Evolutionary conservation across 2,113 vertebrate species (phyloP).

Genomic region (Macquaria australasica): DNA sequence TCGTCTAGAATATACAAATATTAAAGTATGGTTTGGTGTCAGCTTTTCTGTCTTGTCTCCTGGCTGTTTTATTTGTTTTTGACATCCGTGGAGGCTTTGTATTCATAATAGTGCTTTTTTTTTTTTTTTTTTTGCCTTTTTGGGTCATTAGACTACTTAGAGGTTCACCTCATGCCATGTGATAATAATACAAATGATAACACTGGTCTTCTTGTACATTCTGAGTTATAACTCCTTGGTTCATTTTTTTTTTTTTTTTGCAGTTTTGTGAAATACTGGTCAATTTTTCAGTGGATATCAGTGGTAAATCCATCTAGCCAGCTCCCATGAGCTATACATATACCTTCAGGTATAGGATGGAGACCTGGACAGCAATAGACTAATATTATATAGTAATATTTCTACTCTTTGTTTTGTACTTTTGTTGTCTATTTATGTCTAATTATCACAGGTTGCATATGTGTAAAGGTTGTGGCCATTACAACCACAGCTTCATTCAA

Average conservation of each 20-base stretch:
- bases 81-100: background rate
- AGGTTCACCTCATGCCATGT: background rate
- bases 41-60: background rate
- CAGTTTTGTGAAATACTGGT: background rate
- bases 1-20: background rate
- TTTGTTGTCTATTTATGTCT: background rate
- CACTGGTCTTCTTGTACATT: background rate
- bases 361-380: background rate
- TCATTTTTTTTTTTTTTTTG: background rate
- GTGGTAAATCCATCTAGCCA: no score
- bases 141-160: background rate
- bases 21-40: background rate
- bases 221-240: background rate
- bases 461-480: background rate
- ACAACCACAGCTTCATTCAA: background rate
- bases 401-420: no score
- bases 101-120: background rate
- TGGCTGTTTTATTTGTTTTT: background rate
- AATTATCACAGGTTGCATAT: background rate
- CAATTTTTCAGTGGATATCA: background rate
- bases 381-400: background rate
- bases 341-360: no score
- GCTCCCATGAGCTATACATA: no score
- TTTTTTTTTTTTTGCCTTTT: background rate
- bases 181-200: background rate